phyloP scores from a whole-genome alignment of 2,797 vertebrate genomes.

The Platalea minor region DNA sequence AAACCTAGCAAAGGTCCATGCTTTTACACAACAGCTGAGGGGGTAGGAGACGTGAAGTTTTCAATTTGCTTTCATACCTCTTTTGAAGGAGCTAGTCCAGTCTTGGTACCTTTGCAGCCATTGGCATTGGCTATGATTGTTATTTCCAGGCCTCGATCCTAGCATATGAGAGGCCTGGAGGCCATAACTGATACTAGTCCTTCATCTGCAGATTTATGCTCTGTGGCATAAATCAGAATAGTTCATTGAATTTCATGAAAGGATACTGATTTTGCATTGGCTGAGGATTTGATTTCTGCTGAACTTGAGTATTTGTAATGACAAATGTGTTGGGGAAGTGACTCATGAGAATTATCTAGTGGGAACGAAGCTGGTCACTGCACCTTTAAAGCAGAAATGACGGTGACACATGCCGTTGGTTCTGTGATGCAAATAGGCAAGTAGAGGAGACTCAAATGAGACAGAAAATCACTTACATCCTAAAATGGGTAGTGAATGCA shows the following conservation, averaged over 20 bases:
- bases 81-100: background rate
- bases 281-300: background rate
- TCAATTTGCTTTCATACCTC: background rate
- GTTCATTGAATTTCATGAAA: slow-evolving; percentile 24
- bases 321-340: background rate
- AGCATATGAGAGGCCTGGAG: background rate
- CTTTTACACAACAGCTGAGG: background rate
- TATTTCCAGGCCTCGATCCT: background rate
- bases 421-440: background rate
- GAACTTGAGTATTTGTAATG: background rate
- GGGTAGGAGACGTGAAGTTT: background rate
- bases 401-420: background rate
- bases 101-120: background rate
- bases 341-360: background rate
- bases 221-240: background rate
- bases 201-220: background rate
- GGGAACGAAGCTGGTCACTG: background rate
- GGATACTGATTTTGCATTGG: background rate
- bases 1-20: background rate
- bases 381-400: slow-evolving; percentile 6
- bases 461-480: background rate
- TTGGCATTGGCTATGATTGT: background rate
- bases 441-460: background rate
- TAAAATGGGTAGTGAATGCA: background rate
- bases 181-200: background rate